These are phyloP conservation scores for Drosophila pachea DNA, from an alignment of 1,140 invertebrate species.

Conservation along the genomic window DNA sequence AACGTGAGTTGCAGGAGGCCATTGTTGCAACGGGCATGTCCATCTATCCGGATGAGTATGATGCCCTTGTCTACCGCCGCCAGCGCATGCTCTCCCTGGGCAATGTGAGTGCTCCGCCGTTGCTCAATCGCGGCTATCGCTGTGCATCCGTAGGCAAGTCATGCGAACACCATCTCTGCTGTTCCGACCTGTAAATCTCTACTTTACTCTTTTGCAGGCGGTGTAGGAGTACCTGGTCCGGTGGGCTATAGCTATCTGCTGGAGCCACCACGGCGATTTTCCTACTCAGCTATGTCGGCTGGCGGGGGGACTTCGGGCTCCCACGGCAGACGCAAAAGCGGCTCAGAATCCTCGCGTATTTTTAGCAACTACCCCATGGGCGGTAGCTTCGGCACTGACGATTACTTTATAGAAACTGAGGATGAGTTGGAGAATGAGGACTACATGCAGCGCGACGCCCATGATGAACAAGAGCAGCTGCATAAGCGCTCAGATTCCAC, in stretches of 20 bases:
- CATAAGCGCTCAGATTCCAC: conserved; percentile 71
- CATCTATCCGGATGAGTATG: conserved; percentile 80
- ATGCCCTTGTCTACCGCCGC: conserved; percentile 80
- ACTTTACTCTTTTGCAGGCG: conserved; percentile 27
- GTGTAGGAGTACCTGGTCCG: conserved; percentile 61
- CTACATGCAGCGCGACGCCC: conserved; percentile 52
- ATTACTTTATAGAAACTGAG: conserved; percentile 79
- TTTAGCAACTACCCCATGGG: conserved; percentile 81
- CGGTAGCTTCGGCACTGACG: conserved; percentile 79
- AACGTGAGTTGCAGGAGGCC: conserved; percentile 85
- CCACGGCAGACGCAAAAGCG: conserved; percentile 78
- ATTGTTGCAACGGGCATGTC: conserved; percentile 84
- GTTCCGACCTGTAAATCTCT: not conserved
- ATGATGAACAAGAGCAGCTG: conserved; percentile 35
- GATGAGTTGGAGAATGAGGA: conserved; percentile 77
- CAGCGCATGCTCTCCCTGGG: conserved; percentile 80
- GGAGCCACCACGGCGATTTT: conserved; percentile 82
- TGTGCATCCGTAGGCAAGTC: conserved; percentile 84
- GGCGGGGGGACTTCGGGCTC: conserved; percentile 73
- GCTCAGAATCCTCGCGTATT: conserved; percentile 76
- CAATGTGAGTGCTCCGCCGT: conserved; percentile 79
- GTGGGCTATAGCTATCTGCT: conserved; percentile 85
- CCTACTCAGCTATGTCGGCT: conserved; percentile 74
- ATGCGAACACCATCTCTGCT: not conserved
- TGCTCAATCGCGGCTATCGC: conserved; percentile 80